Percentiles rank a stretch among this genome's conserved stretches.
phyloP scores from a whole-genome alignment of 2,113 vertebrate species.

The Malurus elegans region DNA sequence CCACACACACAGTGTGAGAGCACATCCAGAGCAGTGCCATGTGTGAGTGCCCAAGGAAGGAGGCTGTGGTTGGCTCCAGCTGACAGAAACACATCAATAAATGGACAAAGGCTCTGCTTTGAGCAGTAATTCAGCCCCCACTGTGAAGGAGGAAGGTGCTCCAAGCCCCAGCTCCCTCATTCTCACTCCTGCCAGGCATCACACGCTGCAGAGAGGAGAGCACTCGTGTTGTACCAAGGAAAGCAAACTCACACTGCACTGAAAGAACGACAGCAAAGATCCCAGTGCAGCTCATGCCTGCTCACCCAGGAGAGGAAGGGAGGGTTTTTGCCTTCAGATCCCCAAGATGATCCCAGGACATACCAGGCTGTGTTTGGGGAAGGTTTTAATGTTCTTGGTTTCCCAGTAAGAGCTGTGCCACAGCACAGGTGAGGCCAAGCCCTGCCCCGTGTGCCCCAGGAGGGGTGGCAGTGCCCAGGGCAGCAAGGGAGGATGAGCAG shows the following conservation, averaged over 20 bases:
- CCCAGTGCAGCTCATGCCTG: background rate
- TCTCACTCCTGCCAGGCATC: background rate
- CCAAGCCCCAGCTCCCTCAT: background rate
- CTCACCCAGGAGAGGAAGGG: background rate
- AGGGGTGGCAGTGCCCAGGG: no score
- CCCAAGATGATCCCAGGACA: background rate
- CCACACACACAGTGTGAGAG: no score
- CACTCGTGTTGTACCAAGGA: background rate
- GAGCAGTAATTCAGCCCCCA: background rate
- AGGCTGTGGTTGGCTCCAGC: background rate
- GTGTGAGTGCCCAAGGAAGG: background rate
- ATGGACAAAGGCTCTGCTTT: background rate
- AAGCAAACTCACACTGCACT: background rate
- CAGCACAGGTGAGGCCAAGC: background rate
- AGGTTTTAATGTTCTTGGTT: background rate
- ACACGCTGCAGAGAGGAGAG: background rate
- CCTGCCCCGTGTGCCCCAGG: background rate
- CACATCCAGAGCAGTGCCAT: background rate
- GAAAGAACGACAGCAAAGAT: background rate
- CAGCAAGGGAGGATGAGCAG: background rate
- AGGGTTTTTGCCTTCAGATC: background rate
- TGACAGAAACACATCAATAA: background rate
- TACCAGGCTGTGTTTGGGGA: background rate
- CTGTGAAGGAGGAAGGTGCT: constrained; percentile 3
- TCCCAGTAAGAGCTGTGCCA: no score